phyloP scores from a whole-genome alignment of 30 jellyfish, hydroid and myxozoan genomes.

The Phacellophora camtschatica region DNA sequence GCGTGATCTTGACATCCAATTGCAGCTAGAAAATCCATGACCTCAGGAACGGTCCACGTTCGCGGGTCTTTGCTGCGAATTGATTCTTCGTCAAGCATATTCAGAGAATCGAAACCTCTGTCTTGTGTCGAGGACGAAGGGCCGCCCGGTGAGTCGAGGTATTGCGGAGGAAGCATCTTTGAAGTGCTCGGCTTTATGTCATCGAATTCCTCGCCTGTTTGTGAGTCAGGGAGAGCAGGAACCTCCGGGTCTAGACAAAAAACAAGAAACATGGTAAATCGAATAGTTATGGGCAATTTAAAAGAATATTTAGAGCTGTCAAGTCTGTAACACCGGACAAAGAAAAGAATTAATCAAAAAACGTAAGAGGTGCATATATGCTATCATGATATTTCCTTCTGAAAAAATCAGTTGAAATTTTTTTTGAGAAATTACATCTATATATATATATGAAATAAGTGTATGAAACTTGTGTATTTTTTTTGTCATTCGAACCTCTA shows the following conservation, averaged over 20 bases:
- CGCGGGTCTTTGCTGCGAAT: slow-evolving; percentile 95
- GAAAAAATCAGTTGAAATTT: no score
- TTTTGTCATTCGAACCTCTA: no score
- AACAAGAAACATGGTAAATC: no score
- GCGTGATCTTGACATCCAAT: slow-evolving; percentile 99
- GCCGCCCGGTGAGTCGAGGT: slow-evolving; percentile 93
- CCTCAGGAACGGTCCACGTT: slow-evolving; percentile 95
- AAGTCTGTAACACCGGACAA: no score
- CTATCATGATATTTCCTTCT: no score
- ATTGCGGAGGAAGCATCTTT: slow-evolving; percentile 65
- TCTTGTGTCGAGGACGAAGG: slow-evolving; percentile 97
- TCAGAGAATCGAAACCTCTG: slow-evolving; percentile 95
- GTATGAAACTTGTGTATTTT: no score
- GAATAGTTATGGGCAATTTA: no score
- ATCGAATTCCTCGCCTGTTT: slow-evolving; percentile 71
- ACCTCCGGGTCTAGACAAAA: slow-evolving; percentile 43
- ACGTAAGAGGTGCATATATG: no score
- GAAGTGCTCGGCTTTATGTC: slow-evolving; percentile 46
- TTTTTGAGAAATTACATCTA: no score
- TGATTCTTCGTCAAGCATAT: slow-evolving; percentile 90
- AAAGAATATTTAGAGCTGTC: no score
- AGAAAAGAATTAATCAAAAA: no score
- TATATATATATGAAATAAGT: no score
- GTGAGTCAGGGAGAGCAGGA: slow-evolving; percentile 72
- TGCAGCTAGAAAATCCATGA: slow-evolving; percentile 97